Base-by-base conservation (phyloP, 2,113 vertebrate species). In the cat (Felis catus) region DNA sequence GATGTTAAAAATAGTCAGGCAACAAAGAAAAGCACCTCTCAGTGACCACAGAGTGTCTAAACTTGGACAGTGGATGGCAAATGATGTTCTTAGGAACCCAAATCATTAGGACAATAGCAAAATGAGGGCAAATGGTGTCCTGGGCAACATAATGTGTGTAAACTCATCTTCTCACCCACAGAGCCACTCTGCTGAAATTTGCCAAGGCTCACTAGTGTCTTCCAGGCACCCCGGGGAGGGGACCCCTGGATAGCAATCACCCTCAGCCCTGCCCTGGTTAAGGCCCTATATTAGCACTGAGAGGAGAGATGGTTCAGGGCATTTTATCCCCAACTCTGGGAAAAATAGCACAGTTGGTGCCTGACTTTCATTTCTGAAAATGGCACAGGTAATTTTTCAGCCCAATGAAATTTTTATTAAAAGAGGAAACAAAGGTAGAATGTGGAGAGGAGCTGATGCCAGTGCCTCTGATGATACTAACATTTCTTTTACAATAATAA, bases 351-450 rank as follows among this genome's bases (percentile, higher is more conserved):
- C 96, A 53, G 68, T n/a, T 86, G 76, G 39, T 91, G 4, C 23
- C 66, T 68, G 87, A 96, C 33, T 93, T 95, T 89, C 51, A 78
- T 95, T 95, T 65, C 83, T 93, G 58, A 94, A 97, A 94, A 93
- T 84, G 91, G 25, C 21, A 73, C 27, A 90, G 71, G 87, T 94
- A 86, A 92, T 93, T 83, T 89, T 95, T 95, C 81, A 97, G 55
- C 78, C 82, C 93, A 94, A 83, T 95, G 89, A 86, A 48, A 85
- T 88, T 92, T 96, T 90, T 96, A 91, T 79, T 36, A 29, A 90
- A 92, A 73, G 41, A 73, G 21, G 45, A 94, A 90, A 94, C 45
- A 97, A 92, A 96, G 94, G 55, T 23, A 94, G 58, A 96, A 21
- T 74, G 16, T 87, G 81, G 63, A 88, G 76, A 76, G n/a, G 73